Conservation (phyloP, 2,113 vertebrate genomes). For the Bos indicus region DNA sequence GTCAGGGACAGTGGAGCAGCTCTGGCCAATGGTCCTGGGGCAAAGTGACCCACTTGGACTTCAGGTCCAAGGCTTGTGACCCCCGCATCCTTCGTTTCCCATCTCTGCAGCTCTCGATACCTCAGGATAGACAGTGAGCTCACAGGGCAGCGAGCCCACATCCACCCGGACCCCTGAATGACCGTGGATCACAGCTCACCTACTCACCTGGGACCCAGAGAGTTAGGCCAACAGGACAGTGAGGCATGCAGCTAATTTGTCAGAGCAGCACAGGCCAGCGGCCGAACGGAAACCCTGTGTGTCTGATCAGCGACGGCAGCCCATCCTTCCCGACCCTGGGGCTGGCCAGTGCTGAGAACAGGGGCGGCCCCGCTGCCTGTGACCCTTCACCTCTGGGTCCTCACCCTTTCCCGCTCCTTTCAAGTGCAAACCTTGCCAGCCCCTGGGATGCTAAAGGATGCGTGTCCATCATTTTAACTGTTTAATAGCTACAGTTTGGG, state of each 20-base stretch:
- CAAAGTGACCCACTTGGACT: not conserved
- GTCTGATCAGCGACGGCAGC: accelerated
- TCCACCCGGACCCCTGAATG: accelerated
- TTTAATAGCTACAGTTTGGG: not conserved
- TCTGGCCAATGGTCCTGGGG: not conserved
- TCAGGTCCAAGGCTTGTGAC: not conserved
- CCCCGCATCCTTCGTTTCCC: not conserved
- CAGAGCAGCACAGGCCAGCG: not conserved
- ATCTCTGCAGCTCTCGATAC: not conserved
- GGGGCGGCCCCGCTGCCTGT: too few relatives aligned
- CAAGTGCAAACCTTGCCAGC: accelerated
- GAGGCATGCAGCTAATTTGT: not conserved
- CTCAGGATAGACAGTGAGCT: accelerated
- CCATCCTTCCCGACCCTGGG: not conserved
- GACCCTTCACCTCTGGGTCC: not conserved
- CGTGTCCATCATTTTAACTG: accelerated
- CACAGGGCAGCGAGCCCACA: accelerated
- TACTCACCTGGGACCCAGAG: accelerated
- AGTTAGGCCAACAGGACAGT: not conserved
- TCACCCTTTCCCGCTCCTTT: accelerated
- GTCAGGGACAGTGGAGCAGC: not conserved
- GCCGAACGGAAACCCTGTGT: accelerated
- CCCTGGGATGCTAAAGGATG: not conserved
- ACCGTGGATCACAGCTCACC: accelerated
- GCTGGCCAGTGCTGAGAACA: not conserved